Evolutionary conservation across 1,140 invertebrate genomes (phyloP).

Genomic region (Microplitis demolitor): DNA sequence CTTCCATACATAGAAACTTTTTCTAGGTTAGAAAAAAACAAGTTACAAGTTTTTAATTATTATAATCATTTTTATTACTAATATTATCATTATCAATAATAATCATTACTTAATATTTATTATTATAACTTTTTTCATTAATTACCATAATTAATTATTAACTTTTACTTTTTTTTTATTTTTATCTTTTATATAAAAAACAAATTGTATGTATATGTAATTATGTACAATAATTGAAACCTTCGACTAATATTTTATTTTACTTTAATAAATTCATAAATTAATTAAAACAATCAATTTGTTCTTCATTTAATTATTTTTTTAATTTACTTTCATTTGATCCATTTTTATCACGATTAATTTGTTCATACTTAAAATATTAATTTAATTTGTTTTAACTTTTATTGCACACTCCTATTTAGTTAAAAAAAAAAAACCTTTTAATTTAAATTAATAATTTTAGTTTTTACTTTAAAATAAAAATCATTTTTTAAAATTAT

Average conservation of each 20-base stretch:
- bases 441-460: no score
- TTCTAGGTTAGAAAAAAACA: no score
- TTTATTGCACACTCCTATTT: no score
- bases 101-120: conserved; percentile 34
- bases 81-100: conserved; percentile 24
- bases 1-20: no score
- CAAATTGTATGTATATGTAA: conserved; percentile 43
- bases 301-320: conserved; percentile 18
- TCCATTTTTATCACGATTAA: no score
- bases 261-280: background rate
- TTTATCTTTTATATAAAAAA: conserved; percentile 51
- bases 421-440: no score
- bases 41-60: no score
- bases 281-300: conserved; percentile 34
- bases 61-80: background rate
- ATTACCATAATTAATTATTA: conserved; percentile 4
- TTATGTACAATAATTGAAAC: conserved; percentile 54
- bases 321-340: background rate
- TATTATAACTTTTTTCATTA: background rate
- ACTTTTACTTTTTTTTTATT: conserved; percentile 20
- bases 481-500: no score
- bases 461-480: no score
- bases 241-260: conserved; percentile 30
- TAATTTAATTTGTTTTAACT: no score
- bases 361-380: no score